Conservation (phyloP, 23 tunicate species). For the Botrylloides violaceus region DNA sequence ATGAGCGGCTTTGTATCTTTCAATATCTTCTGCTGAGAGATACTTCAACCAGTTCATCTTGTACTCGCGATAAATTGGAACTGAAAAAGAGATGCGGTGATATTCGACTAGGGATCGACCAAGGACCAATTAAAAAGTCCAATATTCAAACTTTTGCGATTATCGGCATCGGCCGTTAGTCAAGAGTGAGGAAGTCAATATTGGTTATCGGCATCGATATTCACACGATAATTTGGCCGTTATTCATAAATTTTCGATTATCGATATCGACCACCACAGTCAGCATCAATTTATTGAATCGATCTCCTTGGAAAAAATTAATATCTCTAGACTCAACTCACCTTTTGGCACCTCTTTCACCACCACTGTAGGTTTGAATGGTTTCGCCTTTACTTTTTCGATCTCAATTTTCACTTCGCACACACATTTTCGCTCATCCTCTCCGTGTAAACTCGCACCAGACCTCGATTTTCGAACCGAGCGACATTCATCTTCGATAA, state of each 20-base stretch:
- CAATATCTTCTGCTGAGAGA: constrained; percentile 53
- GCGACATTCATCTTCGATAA: neutral
- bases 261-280: no score
- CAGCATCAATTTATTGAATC: no score
- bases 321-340: neutral
- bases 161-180: no score
- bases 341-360: constrained; percentile 62
- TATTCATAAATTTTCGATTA: no score
- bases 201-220: no score
- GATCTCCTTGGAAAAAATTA: no score
- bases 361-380: constrained; percentile 52
- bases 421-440: constrained; percentile 8
- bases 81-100: constrained; percentile 19
- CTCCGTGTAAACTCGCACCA: neutral
- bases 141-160: neutral
- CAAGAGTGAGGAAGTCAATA: no score
- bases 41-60: constrained; percentile 70
- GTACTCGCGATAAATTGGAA: constrained; percentile 66
- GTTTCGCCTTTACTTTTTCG: constrained; percentile 33
- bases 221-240: no score
- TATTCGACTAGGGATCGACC: neutral
- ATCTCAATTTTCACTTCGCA: constrained; percentile 15
- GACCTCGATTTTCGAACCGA: neutral
- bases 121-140: neutral
- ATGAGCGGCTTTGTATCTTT: constrained; percentile 50